Conservation (phyloP, 2,888 invertebrate genomes). For the Choreutis nemorana region DNA sequence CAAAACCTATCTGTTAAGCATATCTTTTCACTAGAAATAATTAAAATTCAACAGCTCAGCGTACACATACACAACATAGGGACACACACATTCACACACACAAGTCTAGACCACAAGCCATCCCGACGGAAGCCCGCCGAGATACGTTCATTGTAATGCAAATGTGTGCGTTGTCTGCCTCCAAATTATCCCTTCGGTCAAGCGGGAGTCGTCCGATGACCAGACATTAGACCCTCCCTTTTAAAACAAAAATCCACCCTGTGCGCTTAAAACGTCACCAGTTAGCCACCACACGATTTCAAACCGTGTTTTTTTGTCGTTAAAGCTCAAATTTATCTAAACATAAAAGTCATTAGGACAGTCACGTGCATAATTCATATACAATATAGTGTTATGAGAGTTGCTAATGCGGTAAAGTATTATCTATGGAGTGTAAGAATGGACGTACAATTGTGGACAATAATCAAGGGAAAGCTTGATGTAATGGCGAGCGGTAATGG, state of each 20-base stretch:
- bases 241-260: constrained; percentile 46
- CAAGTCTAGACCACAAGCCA: constrained; percentile 47
- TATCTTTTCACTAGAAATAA: constrained; percentile 24
- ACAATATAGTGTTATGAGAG: constrained; percentile 55
- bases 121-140: constrained; percentile 50
- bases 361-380: constrained; percentile 49
- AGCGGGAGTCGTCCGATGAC: constrained; percentile 49
- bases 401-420: constrained; percentile 48
- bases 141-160: constrained; percentile 62
- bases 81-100: constrained; percentile 40
- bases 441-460: constrained; percentile 50
- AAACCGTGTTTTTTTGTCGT: constrained; percentile 21
- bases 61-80: constrained; percentile 29
- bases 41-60: constrained; percentile 45
- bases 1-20: too few species aligned
- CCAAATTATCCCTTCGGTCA: constrained; percentile 63
- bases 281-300: constrained; percentile 18
- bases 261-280: constrained; percentile 17
- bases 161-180: constrained; percentile 63
- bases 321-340: constrained; percentile 24
- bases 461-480: constrained; percentile 40
- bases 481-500: constrained; percentile 34
- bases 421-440: constrained; percentile 33
- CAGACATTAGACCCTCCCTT: constrained; percentile 58
- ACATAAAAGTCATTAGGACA: constrained; percentile 14